These are phyloP conservation scores for Phengaris arion DNA, from an alignment of 2,888 invertebrate species.

Conservation along the genomic window DNA sequence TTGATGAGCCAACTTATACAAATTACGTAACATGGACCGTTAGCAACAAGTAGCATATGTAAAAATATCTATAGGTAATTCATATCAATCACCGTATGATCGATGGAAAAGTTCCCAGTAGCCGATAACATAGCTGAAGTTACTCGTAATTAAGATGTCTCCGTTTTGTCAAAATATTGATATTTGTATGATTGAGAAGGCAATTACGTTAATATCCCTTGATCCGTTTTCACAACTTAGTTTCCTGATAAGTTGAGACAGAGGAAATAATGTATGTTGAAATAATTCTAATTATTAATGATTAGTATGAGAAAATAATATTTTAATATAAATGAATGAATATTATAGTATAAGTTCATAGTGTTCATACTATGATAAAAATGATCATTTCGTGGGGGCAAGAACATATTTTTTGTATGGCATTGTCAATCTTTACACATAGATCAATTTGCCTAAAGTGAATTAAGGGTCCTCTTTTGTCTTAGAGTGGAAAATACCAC, in stretches of 20 bases:
- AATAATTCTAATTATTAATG: background rate
- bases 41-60: slow-evolving; percentile 72
- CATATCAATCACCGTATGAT: slow-evolving; percentile 78
- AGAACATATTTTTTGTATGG: too few species aligned
- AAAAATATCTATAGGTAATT: slow-evolving; percentile 69
- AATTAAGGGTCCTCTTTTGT: too few species aligned
- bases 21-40: slow-evolving; percentile 58
- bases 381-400: too few species aligned
- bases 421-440: too few species aligned
- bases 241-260: too few species aligned
- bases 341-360: too few species aligned
- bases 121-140: slow-evolving; percentile 73
- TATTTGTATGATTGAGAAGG: slow-evolving; percentile 28
- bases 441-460: too few species aligned
- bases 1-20: slow-evolving; percentile 4
- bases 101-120: slow-evolving; percentile 76
- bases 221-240: too few species aligned
- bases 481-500: too few species aligned
- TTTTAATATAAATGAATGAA: too few species aligned
- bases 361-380: too few species aligned
- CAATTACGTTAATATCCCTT: slow-evolving; percentile 9
- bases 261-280: background rate
- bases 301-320: too few species aligned
- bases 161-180: slow-evolving; percentile 30
- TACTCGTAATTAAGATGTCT: slow-evolving; percentile 72